These are phyloP conservation scores for Paratrypauchen microcephalus DNA, from an alignment of 2,797 vertebrate genomes.

Conservation along the genomic window DNA sequence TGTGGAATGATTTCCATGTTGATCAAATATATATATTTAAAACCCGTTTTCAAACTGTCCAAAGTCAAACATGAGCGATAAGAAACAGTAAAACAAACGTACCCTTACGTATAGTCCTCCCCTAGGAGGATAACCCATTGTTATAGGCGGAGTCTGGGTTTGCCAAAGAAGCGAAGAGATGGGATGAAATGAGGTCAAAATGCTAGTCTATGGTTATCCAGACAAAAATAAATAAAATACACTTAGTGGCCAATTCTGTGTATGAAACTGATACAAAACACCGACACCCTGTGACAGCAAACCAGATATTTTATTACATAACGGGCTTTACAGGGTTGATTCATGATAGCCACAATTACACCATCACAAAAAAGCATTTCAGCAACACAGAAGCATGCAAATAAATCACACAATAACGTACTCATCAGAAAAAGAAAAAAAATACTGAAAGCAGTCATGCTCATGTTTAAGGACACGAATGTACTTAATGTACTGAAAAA, in stretches of 20 bases:
- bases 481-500: neutral
- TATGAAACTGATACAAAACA: conserved; percentile 11
- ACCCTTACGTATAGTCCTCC: conserved; percentile 42
- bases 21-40: no score
- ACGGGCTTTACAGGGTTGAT: conserved; percentile 62
- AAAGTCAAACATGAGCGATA: neutral
- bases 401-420: conserved; percentile 36
- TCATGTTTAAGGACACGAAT: neutral
- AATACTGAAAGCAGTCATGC: conserved; percentile 13
- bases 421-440: conserved; percentile 22
- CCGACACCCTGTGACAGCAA: conserved; percentile 31
- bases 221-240: neutral
- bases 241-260: neutral
- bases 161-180: conserved; percentile 23
- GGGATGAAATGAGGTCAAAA: conserved; percentile 55
- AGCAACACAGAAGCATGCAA: conserved; percentile 44
- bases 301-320: conserved; percentile 72
- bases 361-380: conserved; percentile 32
- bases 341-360: conserved; percentile 42
- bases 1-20: neutral
- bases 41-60: no score
- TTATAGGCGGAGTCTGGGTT: conserved; percentile 28
- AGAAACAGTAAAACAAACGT: conserved; percentile 38
- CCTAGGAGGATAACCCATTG: conserved; percentile 1
- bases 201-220: neutral